Percentiles rank a stretch among this genome's conserved stretches.
phyloP scores from a whole-genome alignment of 2,797 vertebrate genomes.

The Danio albolineatus region DNA sequence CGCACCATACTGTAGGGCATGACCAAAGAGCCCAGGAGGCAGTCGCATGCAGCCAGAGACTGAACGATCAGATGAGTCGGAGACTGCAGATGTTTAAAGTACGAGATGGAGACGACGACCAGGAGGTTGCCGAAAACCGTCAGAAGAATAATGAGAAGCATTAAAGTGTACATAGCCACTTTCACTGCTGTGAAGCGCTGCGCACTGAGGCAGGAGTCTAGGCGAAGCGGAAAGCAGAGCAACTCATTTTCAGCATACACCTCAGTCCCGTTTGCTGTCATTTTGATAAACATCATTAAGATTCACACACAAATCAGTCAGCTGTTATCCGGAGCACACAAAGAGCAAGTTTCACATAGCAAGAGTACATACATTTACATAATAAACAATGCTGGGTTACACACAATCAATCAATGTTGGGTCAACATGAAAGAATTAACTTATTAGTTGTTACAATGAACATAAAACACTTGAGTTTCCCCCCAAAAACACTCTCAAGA shows the following conservation, averaged over 20 bases:
- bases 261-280: conserved; percentile 23
- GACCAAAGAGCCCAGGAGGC: conserved; percentile 46
- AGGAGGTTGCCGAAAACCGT: conserved; percentile 58
- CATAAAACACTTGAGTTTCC: too few relatives aligned
- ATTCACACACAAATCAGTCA: neutral
- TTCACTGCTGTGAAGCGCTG: conserved; percentile 10
- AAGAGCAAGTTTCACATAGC: neutral
- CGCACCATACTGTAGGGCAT: conserved; percentile 58
- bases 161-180: conserved; percentile 38
- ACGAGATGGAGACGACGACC: conserved; percentile 56
- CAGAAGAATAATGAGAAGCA: conserved; percentile 37
- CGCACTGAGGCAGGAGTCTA: conserved; percentile 29
- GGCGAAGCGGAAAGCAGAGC: conserved; percentile 47
- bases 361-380: neutral
- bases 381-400: neutral
- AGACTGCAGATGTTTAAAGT: conserved; percentile 58
- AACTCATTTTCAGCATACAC: conserved; percentile 27
- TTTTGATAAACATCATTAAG: neutral
- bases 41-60: conserved; percentile 52
- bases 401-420: too few relatives aligned
- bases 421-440: too few relatives aligned
- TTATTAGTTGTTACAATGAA: too few relatives aligned
- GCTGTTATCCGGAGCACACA: neutral
- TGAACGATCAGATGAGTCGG: conserved; percentile 54
- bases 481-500: too few relatives aligned